These are phyloP conservation scores for Pagetopsis macropterus DNA, from an alignment of 2,797 vertebrate genomes.

Conservation along the genomic window DNA sequence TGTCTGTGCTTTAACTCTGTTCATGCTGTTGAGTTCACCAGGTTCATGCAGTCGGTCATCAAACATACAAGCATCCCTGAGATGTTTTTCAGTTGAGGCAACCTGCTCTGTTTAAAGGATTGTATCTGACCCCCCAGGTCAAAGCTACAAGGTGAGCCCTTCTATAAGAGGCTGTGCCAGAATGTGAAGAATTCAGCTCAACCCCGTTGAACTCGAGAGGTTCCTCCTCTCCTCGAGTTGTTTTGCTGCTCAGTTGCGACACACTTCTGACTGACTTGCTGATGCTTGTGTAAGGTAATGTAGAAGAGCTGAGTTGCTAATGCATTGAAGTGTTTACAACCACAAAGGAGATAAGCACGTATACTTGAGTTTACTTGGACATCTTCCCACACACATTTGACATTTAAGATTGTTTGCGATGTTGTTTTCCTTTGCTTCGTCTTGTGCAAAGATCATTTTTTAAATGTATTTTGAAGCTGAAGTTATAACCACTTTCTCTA, in stretches of 20 bases:
- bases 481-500: conserved; percentile 26
- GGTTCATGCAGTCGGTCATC: background rate
- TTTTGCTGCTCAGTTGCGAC: conserved; percentile 13
- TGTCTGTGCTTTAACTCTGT: no score
- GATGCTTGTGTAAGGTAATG: background rate
- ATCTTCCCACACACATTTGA: background rate
- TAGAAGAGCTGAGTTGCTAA: background rate
- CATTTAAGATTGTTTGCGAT: background rate
- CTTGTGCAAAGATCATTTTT: conserved; percentile 1
- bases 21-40: background rate
- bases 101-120: conserved; percentile 30
- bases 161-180: conserved; percentile 44
- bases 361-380: background rate
- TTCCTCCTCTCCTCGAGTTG: conserved; percentile 14
- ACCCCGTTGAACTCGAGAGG: conserved; percentile 39
- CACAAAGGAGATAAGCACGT: background rate
- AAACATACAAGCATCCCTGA: conserved; percentile 6
- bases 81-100: conserved; percentile 50
- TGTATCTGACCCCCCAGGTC: conserved; percentile 40
- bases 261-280: background rate
- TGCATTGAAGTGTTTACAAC: background rate
- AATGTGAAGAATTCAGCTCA: conserved; percentile 64
- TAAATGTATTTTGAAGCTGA: background rate
- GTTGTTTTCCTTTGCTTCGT: background rate
- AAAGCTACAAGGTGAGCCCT: conserved; percentile 52